Evolutionary conservation across 2,113 vertebrate species (phyloP).

Genomic region (Saccopteryx leptura): DNA sequence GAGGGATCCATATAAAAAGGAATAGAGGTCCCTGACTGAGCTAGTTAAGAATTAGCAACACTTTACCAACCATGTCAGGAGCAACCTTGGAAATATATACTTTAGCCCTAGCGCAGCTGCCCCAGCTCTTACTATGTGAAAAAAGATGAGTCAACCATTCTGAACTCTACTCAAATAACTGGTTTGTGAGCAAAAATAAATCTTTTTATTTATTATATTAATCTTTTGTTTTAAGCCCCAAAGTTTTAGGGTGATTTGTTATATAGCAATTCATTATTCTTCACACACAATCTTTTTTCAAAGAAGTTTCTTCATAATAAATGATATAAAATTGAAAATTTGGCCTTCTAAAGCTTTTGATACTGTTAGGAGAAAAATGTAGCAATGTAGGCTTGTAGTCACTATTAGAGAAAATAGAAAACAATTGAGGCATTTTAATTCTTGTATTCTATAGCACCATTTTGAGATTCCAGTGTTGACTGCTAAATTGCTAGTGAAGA

Average conservation of each 20-base stretch:
- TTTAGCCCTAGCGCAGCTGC: neutral
- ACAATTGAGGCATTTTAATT: neutral
- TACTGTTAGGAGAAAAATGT: slow-evolving; percentile 4
- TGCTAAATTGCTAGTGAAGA: neutral
- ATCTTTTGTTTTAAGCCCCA: neutral
- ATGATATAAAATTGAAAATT: neutral
- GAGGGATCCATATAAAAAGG: too few species aligned
- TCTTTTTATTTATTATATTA: neutral
- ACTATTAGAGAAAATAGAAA: slow-evolving; percentile 37
- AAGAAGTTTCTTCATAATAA: neutral
- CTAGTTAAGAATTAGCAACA: neutral
- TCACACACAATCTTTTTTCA: neutral
- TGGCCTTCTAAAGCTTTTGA: neutral
- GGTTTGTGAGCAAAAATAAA: neutral
- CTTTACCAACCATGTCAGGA: neutral
- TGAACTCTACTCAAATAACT: neutral
- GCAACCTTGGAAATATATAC: too few species aligned
- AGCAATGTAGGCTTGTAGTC: neutral
- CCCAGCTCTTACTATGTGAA: neutral
- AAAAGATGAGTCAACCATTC: neutral
- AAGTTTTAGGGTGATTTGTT: neutral
- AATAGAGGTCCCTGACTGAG: neutral
- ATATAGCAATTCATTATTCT: neutral
- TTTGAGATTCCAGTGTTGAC: neutral
- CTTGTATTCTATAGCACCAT: neutral